Evolutionary conservation across 2,797 vertebrate species (phyloP).

Genomic region (Schizopygopsis pylzovi): DNA sequence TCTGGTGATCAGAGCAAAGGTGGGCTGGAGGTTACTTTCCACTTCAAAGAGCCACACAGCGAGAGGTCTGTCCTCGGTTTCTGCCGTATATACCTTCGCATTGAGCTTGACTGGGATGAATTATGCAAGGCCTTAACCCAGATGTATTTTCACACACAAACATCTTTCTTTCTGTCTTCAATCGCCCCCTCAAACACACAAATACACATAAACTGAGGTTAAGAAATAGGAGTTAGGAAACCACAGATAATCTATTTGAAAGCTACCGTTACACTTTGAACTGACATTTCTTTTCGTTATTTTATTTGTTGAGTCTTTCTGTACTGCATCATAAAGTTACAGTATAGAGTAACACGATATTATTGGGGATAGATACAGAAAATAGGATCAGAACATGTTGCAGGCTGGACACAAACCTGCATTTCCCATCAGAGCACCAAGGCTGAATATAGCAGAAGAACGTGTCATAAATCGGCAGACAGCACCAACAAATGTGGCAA

Average conservation of each 20-base stretch:
- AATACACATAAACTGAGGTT: not conserved
- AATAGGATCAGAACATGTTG: not conserved
- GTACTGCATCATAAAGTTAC: not conserved
- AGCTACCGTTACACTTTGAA: not conserved
- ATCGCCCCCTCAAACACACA: conserved; percentile 1
- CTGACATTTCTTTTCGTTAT: not conserved
- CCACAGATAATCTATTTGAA: not conserved
- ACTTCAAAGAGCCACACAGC: conserved; percentile 76
- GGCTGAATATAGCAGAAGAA: not conserved
- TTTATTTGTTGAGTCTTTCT: not conserved
- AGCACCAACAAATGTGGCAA: not conserved
- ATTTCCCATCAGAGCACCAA: not conserved
- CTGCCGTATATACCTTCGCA: conserved; percentile 44
- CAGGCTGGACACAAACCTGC: not conserved
- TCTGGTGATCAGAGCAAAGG: conserved; percentile 51
- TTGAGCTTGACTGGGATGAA: conserved; percentile 47
- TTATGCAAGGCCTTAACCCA: conserved; percentile 55
- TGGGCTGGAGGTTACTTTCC: conserved; percentile 71
- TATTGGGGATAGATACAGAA: not conserved
- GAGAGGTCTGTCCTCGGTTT: conserved; percentile 47
- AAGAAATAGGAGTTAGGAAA: not conserved
- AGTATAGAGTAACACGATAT: not conserved
- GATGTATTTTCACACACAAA: conserved; percentile 36
- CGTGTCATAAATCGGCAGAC: not conserved
- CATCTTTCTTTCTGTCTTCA: conserved; percentile 15